phyloP scores from a whole-genome alignment of 1,140 invertebrate species.

The Acromyrmex charruanus region DNA sequence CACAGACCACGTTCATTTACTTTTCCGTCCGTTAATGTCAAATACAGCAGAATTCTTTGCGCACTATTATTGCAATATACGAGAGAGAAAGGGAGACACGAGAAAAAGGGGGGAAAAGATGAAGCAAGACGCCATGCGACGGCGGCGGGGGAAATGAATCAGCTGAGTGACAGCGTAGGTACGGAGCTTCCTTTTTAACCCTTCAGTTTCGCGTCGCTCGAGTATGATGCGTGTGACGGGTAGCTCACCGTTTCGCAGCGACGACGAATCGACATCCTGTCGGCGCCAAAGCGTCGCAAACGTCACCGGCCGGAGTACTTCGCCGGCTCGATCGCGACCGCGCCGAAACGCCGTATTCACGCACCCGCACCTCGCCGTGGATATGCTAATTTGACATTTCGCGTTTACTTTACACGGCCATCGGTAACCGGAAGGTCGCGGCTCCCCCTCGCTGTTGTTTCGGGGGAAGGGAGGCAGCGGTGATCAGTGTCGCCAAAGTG shows the following conservation, averaged over 20 bases:
- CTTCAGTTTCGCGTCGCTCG: neutral
- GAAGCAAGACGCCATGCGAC: neutral
- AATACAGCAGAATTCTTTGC: neutral
- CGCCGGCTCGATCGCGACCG: constrained; percentile 1
- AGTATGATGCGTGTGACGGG: neutral
- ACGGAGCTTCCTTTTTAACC: neutral
- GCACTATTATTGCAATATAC: neutral
- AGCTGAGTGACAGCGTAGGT: constrained; percentile 67
- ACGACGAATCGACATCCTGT: neutral
- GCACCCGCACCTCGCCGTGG: constrained; percentile 2
- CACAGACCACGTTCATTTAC: neutral
- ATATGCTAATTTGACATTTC: constrained; percentile 47
- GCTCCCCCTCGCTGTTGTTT: neutral
- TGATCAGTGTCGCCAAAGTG: constrained; percentile 11
- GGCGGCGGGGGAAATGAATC: constrained; percentile 36
- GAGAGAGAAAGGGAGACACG: neutral
- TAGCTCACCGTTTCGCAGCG: constrained; percentile 20
- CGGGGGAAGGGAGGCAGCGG: neutral
- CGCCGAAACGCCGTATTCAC: neutral
- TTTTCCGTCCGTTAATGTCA: neutral
- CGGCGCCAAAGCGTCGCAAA: neutral
- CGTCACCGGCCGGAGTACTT: neutral
- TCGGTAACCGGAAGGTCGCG: constrained; percentile 34
- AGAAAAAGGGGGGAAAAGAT: neutral
- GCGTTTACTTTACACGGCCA: constrained; percentile 33